phyloP scores from a whole-genome alignment of 1,140 invertebrate genomes.

The Brachionus asplanchnoidis region DNA sequence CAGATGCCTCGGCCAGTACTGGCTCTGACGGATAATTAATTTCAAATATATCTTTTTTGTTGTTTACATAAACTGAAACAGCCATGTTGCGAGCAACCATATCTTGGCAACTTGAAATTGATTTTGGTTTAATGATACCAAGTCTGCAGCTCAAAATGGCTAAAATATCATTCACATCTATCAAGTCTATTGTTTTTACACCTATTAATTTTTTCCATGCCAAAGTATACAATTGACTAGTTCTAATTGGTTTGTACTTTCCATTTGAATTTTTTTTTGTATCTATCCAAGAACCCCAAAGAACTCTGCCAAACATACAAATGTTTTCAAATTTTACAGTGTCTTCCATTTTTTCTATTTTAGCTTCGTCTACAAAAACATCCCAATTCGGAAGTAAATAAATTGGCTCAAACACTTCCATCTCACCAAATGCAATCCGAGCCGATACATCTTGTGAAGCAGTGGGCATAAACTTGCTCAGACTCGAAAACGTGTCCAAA shows the following conservation, averaged over 20 bases:
- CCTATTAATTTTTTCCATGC: not conserved
- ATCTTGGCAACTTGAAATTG: not conserved
- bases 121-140: not conserved
- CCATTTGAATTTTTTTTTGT: not conserved
- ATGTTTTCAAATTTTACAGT: conserved; percentile 5
- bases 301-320: not conserved
- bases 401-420: conserved; percentile 14
- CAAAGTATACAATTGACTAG: not conserved
- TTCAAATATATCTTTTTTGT: not conserved
- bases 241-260: not conserved
- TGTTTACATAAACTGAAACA: not conserved
- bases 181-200: not conserved
- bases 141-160: not conserved
- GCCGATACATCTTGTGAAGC: not conserved
- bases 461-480: not conserved
- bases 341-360: not conserved
- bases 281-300: conserved; percentile 3
- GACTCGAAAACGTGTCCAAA: not conserved
- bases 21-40: conserved; percentile 10
- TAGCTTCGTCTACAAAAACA: not conserved
- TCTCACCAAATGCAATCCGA: not conserved
- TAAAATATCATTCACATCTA: not conserved
- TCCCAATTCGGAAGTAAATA: conserved; percentile 19
- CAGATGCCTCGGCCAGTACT: not conserved
- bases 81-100: not conserved